These are phyloP conservation scores for Atlantisia rogersi DNA, from an alignment of 2,113 vertebrate genomes.

Conservation along the genomic window DNA sequence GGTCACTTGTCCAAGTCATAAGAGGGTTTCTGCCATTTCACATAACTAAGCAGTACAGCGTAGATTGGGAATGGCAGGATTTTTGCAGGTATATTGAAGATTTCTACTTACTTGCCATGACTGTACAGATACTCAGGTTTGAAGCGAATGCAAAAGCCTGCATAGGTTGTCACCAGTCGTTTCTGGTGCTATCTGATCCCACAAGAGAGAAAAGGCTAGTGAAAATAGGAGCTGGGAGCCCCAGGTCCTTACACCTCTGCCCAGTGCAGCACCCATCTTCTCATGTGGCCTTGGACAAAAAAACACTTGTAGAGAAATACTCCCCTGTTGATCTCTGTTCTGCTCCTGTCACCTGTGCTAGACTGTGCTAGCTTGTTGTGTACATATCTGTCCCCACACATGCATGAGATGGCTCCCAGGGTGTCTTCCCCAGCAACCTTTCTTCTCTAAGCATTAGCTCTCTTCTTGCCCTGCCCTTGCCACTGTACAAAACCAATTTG, in stretches of 20 bases:
- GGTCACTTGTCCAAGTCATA: background rate
- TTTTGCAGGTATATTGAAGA: background rate
- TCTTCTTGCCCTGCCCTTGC: background rate
- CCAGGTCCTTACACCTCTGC: background rate
- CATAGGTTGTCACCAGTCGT: background rate
- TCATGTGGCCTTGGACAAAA: background rate
- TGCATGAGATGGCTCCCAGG: background rate
- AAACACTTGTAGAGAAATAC: background rate
- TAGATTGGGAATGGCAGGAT: background rate
- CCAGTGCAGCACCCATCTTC: fast-evolving
- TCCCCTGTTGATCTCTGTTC: background rate
- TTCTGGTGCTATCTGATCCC: background rate
- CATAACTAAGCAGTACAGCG: background rate
- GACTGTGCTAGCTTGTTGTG: background rate
- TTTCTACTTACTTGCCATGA: background rate
- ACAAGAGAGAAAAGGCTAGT: background rate
- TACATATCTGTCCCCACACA: background rate
- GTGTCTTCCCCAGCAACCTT: background rate
- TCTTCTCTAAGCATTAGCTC: background rate
- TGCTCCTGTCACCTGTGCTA: background rate
- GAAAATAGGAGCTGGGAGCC: background rate
- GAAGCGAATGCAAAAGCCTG: background rate
- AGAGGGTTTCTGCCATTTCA: background rate
- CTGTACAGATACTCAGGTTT: background rate
- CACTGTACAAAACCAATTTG: background rate